Evolutionary conservation across 30 jellyfish, hydroid and myxozoan species (phyloP), one percentile per base, ranked within the genome.

Genomic region (Sanderia malayensis): DNA sequence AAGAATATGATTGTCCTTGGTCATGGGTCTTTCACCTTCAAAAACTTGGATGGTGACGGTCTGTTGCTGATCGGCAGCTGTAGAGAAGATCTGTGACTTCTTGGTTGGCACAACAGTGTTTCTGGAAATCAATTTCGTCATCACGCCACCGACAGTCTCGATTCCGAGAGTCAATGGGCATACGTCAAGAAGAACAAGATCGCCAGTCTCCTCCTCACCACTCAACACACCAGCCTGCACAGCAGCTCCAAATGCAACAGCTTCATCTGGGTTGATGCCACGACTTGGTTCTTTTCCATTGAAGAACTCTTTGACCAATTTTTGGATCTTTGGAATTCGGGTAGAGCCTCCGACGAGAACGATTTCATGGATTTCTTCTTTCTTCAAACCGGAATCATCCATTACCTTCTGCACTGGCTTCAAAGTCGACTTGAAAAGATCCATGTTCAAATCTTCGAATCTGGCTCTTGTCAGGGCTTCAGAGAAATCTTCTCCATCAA

Each of bases 231-330:
- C 99, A 67, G 96, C 99, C 66, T 94, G 99, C 18, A 94, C 97
- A 74, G 99, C 99, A 75, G 99, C 99, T 58, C 99, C 99, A 82
- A 19, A 94, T 4, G 99, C 99, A 75, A 94, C 99, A 27, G 99
- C 99, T 74, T 94, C 99, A 87, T 94, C 99, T 31, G 99, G 99
- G 82, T 94, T 94, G 79, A 94, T 94, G 9, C 99, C 97, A 27
- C 96, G 78, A 72, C 96, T 83, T 27, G 97, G 99, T 63, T 94
- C 99, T 61, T 87, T 86, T n/a, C 97, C 97, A 71, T 67, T 71
- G 64, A 94, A 94, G 86, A n/a, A 58, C 18, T 81, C 89, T 65
- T 87, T 86, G 44, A 94, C 99, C 18, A 94, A 81, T 1, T 46
- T 46, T 73, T 94, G 99, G 46, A 94, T 81, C 70, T 94, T 94